Base-by-base conservation (phyloP, 1,140 invertebrate species). In the Temnothorax longispinosus region DNA sequence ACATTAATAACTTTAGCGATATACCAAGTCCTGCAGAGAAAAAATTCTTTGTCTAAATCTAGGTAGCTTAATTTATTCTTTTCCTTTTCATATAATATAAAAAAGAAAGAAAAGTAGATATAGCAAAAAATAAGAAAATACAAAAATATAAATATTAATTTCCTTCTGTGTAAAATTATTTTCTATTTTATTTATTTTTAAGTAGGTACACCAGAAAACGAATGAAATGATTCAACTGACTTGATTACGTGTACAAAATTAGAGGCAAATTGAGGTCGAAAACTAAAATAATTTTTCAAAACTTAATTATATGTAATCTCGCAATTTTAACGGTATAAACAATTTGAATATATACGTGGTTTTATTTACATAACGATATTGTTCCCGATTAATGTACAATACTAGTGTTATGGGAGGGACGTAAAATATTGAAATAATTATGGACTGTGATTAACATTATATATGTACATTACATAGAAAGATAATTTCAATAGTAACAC, bases 331-430 rank as follows among this genome's bases (percentile, higher is more conserved):
- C 2, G 8, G 2, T 58, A 50, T 8, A 58, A 38, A 72, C 21
- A 47, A 44, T 82, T 69, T 38, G 27, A 15, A 15, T 27, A 6
- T 44, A 58, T 47, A 71, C 58, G 56, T 41, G 8, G 10, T 74
- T 58, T 72, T 82, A 82, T 82, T 74, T 72, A 81, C 64, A 81
- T 56, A 72, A 72, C 18, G 10, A n/a, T 54, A 27, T 52, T 52
- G 18, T 82, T 44, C 56, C 35, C 15, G 5, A 82, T 58, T 72
- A 74, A 47, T 44, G 44, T 82, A 82, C 65, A 81, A 71, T 81
- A n/a, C 1, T 60, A 60, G 8, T 74, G 6, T 65, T 65, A n/a
- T 32, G 35, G 41, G n/a, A 32, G 15, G 21, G 21, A 56, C n/a
- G 13, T 47, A 72, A 71, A 58, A 47, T 35, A 47, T 80, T 4